Evolutionary conservation across 2,113 vertebrate species (phyloP), one percentile per base, ranked within the genome.

Genomic region (Pitta sordida): DNA sequence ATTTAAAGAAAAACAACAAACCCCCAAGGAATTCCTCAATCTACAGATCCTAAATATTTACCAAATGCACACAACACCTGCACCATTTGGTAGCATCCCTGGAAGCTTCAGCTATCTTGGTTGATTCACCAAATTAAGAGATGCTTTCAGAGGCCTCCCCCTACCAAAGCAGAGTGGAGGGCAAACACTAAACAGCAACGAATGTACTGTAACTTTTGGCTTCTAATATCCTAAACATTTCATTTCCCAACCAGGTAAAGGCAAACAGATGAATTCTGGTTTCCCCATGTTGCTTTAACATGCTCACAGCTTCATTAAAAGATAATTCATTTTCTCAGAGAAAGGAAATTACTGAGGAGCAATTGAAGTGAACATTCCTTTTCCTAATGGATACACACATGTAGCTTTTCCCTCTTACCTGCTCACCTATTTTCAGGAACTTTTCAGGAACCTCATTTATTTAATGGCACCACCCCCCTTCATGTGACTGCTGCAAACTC

Each of bases 311-410:
- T 75, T 74, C 65, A 56, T 4, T 52, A 78, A 64, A 49, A 81
- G 19, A 11, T 24, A 76, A 76, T 17, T 34, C 2, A 30, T 55
- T 75, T 75, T 60, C 70, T 34, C 39, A 87, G 36, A 82, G 58
- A 83, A 74, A 17, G 34, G 19, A 63, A 83, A 36, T 56, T 13
- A 64, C 21, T 81, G 43, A 17, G 7, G 70, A 56, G 37, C 6
- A 24, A 63, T 63, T 9, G 17, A 41, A 86, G 32, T 48, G 55
- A 51, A 27, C 5, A 20, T 8, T 1, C 3, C 23, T 70, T 32
- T 81, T 75, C 34, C 51, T 49, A 26, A 27, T 1, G 11, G 34
- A 68, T 23, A 51, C 0, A 3, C 21, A 69, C 0, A 1, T 55
- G 32, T 21, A 43, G 60, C 30, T 22, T 39, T 52, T 56, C 70